Evolutionary conservation across 23 tunicate genomes (phyloP).

Genomic region (Corella eumyota): DNA sequence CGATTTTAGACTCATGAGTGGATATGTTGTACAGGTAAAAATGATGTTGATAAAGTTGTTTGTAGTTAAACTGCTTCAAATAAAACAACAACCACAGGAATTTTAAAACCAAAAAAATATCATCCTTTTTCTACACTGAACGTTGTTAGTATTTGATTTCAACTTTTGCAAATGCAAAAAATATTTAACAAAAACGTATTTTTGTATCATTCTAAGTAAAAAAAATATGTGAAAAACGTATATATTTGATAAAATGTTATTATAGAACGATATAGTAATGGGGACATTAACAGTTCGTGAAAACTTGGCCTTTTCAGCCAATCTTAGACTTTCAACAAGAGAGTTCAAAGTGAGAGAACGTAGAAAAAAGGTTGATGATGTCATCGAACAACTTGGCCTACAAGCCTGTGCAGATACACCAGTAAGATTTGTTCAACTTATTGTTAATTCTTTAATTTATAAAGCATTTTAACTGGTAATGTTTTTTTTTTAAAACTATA

Average conservation of each 20-base stretch:
- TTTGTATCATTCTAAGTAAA: too few relatives aligned
- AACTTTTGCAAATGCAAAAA: too few relatives aligned
- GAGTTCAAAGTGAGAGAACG: slow-evolving; percentile 12
- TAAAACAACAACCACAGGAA: too few relatives aligned
- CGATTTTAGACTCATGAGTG: slow-evolving; percentile 81
- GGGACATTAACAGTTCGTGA: slow-evolving; percentile 70
- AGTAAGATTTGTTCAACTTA: slow-evolving; percentile 15
- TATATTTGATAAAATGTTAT: too few relatives aligned
- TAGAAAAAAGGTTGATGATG: slow-evolving; percentile 45
- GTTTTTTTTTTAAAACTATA: not conserved
- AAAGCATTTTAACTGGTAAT: not conserved
- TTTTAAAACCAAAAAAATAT: too few relatives aligned
- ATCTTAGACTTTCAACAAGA: slow-evolving; percentile 36
- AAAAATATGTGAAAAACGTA: too few relatives aligned
- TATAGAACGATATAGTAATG: slow-evolving; percentile 70
- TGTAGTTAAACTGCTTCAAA: too few relatives aligned
- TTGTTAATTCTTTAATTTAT: not conserved
- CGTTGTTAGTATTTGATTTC: too few relatives aligned
- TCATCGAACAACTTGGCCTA: slow-evolving; percentile 61
- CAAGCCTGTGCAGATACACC: slow-evolving; percentile 69
- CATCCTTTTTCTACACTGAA: too few relatives aligned
- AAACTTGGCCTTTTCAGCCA: slow-evolving; percentile 68
- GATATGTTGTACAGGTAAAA: slow-evolving; percentile 88
- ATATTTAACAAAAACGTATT: too few relatives aligned
- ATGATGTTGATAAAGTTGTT: too few relatives aligned